Evolutionary conservation across 2,797 vertebrate species (phyloP).

Genomic region (Chelmon rostratus): DNA sequence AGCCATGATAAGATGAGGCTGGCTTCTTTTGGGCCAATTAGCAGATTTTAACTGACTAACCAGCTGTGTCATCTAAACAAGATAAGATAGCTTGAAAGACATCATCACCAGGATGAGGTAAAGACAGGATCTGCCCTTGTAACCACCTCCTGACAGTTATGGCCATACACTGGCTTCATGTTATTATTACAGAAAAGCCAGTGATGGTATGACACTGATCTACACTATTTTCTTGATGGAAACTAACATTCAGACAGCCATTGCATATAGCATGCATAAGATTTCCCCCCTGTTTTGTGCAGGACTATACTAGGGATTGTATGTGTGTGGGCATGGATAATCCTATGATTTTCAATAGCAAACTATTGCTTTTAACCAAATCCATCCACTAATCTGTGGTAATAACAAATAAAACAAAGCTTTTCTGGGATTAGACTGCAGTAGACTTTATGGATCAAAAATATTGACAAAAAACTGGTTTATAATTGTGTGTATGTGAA

Average conservation of each 20-base stretch:
- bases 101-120: not conserved
- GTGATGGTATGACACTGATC: not conserved
- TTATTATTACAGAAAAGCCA: not conserved
- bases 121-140: constrained; percentile 13
- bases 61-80: constrained; percentile 14
- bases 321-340: not conserved
- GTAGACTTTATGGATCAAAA: not conserved
- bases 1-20: constrained; percentile 28
- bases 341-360: not conserved
- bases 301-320: not conserved
- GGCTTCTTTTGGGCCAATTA: not conserved
- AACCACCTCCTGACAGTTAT: not conserved
- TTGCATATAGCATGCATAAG: not conserved
- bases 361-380: constrained; percentile 1
- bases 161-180: not conserved
- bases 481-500: not conserved
- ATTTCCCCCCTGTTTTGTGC: not conserved
- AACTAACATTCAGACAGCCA: constrained; percentile 1
- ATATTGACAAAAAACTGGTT: not conserved
- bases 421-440: not conserved
- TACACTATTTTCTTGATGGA: not conserved
- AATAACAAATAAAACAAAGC: constrained; percentile 1
- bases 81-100: not conserved
- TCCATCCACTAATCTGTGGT: constrained; percentile 10
- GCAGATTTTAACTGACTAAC: constrained; percentile 6